Conservation (phyloP, 2,888 invertebrate species). For the Bibio marci region DNA sequence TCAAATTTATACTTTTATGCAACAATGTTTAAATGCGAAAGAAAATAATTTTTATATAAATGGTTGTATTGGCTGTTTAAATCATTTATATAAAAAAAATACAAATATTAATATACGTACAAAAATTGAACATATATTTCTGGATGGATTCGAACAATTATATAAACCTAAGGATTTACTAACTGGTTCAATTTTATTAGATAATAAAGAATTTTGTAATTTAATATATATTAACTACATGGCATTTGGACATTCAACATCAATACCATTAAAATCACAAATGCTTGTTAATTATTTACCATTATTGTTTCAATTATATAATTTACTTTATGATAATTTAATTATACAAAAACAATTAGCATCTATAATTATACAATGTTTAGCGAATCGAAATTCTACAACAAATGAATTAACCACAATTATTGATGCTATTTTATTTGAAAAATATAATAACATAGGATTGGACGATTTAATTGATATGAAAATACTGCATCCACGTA, state of each 20-base stretch:
- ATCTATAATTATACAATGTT: constrained; percentile 16
- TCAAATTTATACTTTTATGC: too few species aligned
- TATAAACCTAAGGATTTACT: constrained; percentile 16
- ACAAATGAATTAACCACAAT: constrained; percentile 15
- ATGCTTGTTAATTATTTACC: constrained; percentile 18
- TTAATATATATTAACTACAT: constrained; percentile 17
- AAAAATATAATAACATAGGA: constrained; percentile 10
- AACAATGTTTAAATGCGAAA: too few species aligned
- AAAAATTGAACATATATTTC: too few species aligned
- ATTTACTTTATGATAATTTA: constrained; percentile 11
- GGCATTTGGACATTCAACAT: constrained; percentile 19
- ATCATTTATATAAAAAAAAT: too few species aligned
- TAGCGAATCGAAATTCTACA: constrained; percentile 17
- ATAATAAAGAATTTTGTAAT: constrained; percentile 16
- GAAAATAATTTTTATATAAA: too few species aligned
- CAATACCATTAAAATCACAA: constrained; percentile 20
- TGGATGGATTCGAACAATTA: too few species aligned
- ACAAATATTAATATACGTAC: too few species aligned
- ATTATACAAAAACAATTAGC: constrained; percentile 10
- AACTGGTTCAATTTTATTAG: constrained; percentile 21
- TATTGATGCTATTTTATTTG: constrained; percentile 12
- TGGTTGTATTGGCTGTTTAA: too few species aligned
- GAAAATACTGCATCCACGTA: constrained; percentile 14
- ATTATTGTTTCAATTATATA: constrained; percentile 18
- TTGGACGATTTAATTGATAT: too few species aligned